Conservation (phyloP, 2,888 invertebrate genomes). For the Oxycera nigricornis region DNA sequence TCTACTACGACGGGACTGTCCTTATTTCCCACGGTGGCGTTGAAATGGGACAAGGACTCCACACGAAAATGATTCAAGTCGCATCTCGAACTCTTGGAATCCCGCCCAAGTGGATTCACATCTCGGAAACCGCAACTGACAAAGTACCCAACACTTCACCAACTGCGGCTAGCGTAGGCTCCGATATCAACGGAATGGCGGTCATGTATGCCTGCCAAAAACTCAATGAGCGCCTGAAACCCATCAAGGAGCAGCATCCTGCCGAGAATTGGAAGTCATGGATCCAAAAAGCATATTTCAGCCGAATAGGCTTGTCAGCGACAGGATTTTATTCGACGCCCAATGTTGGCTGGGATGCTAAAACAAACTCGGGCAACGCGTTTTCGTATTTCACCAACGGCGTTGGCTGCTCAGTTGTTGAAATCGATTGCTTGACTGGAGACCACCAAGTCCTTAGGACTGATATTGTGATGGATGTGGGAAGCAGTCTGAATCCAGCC, state of each 20-base stretch:
- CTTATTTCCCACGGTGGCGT: slow-evolving; percentile 89
- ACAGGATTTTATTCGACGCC: slow-evolving; percentile 84
- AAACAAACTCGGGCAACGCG: slow-evolving; percentile 51
- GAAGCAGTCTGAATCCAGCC: slow-evolving; percentile 93
- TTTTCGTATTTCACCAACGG: slow-evolving; percentile 81
- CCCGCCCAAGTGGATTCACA: slow-evolving; percentile 76
- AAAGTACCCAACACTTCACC: slow-evolving; percentile 91
- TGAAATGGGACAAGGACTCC: slow-evolving; percentile 97
- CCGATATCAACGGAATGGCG: slow-evolving; percentile 92
- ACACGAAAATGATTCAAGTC: slow-evolving; percentile 95
- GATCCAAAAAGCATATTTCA: slow-evolving; percentile 78
- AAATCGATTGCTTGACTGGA: slow-evolving; percentile 93
- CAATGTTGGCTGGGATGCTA: slow-evolving; percentile 75
- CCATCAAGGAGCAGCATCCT: slow-evolving; percentile 77
- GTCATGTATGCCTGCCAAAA: slow-evolving; percentile 82
- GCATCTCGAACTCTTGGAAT: slow-evolving; percentile 78
- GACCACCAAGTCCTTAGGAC: slow-evolving; percentile 88
- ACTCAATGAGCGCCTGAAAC: slow-evolving; percentile 75
- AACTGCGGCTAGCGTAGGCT: slow-evolving; percentile 87
- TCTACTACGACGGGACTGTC: slow-evolving; percentile 90
- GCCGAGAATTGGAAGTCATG: slow-evolving; percentile 84
- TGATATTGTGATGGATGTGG: slow-evolving; percentile 97
- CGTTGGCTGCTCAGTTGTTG: slow-evolving; percentile 85
- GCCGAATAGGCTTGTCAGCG: slow-evolving; percentile 80
- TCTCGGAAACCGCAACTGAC: slow-evolving; percentile 84